Conservation (phyloP, 2,113 vertebrate species). For the Platysteira castanea region DNA sequence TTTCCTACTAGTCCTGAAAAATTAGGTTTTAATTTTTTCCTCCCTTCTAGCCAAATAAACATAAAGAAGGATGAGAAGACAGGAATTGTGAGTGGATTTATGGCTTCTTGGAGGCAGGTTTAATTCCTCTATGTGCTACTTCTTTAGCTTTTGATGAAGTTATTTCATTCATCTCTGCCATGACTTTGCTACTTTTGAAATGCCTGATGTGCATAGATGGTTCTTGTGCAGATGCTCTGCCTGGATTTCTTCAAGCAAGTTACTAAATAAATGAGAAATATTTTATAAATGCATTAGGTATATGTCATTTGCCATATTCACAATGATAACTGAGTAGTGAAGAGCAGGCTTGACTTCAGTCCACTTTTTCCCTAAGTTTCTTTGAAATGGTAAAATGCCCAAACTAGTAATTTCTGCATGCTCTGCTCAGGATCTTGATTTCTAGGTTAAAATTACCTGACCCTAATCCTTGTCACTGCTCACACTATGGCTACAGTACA, state of each 20-base stretch:
- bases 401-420: background rate
- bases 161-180: background rate
- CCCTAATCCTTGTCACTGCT: background rate
- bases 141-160: background rate
- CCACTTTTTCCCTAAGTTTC: background rate
- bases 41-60: constrained; percentile 12
- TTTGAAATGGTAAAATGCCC: background rate
- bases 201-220: background rate
- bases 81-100: background rate
- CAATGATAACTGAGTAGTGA: background rate
- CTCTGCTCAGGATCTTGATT: background rate
- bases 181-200: background rate
- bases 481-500: background rate
- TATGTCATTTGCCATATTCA: background rate
- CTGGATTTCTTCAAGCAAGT: background rate
- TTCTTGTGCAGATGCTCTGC: background rate
- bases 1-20: constrained; percentile 1
- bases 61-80: background rate
- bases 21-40: constrained; percentile 7
- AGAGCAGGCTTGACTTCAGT: background rate
- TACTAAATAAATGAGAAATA: background rate
- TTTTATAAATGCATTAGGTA: background rate
- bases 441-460: background rate
- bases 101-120: background rate
- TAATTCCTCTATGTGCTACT: background rate